phyloP scores from a whole-genome alignment of 37 sponge, comb jelly and placozoan genomes.

The Aplysina aerophoba region DNA sequence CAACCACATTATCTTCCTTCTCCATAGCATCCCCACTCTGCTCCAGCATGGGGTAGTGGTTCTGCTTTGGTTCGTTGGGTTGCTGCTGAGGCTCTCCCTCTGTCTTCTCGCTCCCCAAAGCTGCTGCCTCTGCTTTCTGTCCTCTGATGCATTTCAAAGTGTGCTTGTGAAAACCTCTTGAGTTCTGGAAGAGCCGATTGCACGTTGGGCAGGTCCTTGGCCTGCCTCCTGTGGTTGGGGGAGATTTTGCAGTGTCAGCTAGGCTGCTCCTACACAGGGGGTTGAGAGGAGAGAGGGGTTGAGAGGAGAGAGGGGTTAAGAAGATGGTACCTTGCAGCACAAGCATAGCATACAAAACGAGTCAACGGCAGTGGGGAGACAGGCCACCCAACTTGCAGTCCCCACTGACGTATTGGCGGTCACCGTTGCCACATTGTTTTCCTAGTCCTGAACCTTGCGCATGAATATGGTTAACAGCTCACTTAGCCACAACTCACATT shows the following conservation, averaged over 20 bases:
- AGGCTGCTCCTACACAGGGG: neutral
- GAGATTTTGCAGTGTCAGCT: neutral
- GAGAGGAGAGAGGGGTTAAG: neutral
- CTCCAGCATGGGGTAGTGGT: too few species aligned
- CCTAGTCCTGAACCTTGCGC: neutral
- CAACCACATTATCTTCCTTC: neutral
- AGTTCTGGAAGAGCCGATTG: slow-evolving; percentile 23
- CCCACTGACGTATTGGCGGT: too few species aligned
- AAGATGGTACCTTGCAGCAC: too few species aligned
- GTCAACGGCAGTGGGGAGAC: too few species aligned
- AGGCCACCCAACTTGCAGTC: too few species aligned
- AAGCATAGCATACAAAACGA: too few species aligned
- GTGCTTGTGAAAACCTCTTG: slow-evolving; percentile 33
- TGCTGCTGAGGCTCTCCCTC: neutral
- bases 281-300: neutral
- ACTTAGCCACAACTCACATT: slow-evolving; percentile 9
- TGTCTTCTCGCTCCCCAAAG: neutral
- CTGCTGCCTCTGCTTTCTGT: neutral
- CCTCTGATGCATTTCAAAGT: neutral
- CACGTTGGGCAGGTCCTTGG: slow-evolving; percentile 23
- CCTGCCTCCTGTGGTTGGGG: neutral
- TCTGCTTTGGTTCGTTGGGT: neutral
- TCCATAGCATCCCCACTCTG: neutral
- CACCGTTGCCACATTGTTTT: slow-evolving; percentile 1
- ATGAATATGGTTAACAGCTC: slow-evolving; percentile 36